Evolutionary conservation across 2,797 vertebrate species (phyloP), one percentile per base, ranked within the genome.

Genomic region (Tenualosa ilisha): DNA sequence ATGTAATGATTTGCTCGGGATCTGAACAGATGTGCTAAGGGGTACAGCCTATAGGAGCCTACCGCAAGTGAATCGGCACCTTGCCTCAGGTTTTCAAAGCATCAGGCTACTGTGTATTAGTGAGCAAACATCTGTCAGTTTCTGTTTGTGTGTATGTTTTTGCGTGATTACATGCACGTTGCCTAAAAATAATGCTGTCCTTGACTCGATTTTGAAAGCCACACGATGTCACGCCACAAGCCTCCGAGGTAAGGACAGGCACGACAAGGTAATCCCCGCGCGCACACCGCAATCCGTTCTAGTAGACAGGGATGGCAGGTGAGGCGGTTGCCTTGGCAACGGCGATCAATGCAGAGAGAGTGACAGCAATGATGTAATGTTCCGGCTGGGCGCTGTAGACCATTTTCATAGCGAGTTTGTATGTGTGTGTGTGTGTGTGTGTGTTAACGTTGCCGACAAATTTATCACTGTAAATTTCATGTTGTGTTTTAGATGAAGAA

Each of bases 291-390:
- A 85, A 75, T 86, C 82, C 87, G 85, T 59, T 50, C 85, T 37
- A 83, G 82, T 83, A 90, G 89, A 91, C 89, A 81, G 88, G 89
- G 90, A 91, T 91, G 90, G 90, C 90, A 91, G 90, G 89, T 91
- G 87, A 88, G 89, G 88, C 86, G 89, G 91, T 92, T 91, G 88
- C 91, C 87, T 86, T 90, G 89, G 90, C 86, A 84, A 92, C 91
- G 86, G 89, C 22, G 90, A 89, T 89, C 90, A 89, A 89, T 86
- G 87, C 87, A 84, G 86, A 88, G 85, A 87, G 88, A 86, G 87
- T 85, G 83, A 84, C 83, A 81, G 65, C 46, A 84, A 82, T 91
- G 89, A 91, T 88, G 90, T 91, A 91, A 91, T 90, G 89, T 81
- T n/a, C 83, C 40, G 51, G 61, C 84, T 82, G 40, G 43, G 72